Base-by-base conservation (phyloP, 2,113 vertebrate genomes). In the Nanorana parkeri region DNA sequence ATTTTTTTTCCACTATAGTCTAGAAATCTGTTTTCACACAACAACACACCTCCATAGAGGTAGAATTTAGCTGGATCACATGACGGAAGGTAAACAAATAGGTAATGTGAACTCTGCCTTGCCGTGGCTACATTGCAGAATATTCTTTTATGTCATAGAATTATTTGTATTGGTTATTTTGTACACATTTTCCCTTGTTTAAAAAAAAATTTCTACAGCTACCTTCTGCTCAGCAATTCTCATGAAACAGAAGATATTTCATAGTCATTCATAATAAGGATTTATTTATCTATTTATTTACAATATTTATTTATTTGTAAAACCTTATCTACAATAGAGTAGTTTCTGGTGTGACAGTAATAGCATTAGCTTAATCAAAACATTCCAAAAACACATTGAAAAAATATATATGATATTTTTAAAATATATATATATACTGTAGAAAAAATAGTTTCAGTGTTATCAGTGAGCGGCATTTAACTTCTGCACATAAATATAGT, bases 11-110 rank as follows among this genome's bases (percentile, higher is more conserved):
- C 60, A 69, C 60, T 69, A n/a, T 26, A 19, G 20, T 13, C 29
- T 47, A 73, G 16, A 73, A 61, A 29, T 72, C 4, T 81, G 58
- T 81, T 75, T 75, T 67, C 61, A 26, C 47, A 32, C 68, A 81
- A 73, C 80, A 81, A 41, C 60, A 74, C 80, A 66, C 69, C 80
- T 61, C n/a, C 29, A 21, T 3, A 21, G 1, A 0, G 36, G 51
- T 6, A 19, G 19, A 56, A 21, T 66, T 17, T 8, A 55, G n/a
- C 29, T 52, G 10, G 20, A 65, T 75, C 36, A 54, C 58, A 73
- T 81, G 24, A 54, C 79, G 66, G 20, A 54, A 36, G 51, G 29
- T 36, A 67, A 74, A 82, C 51, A 75, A 5, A 29, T 26, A 5
- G 26, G n/a, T 28, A 41, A 67, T 24, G 52, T 74, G 69, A 74